Evolutionary conservation across 2,888 invertebrate species (phyloP).

Genomic region (Quadriops clusia): DNA sequence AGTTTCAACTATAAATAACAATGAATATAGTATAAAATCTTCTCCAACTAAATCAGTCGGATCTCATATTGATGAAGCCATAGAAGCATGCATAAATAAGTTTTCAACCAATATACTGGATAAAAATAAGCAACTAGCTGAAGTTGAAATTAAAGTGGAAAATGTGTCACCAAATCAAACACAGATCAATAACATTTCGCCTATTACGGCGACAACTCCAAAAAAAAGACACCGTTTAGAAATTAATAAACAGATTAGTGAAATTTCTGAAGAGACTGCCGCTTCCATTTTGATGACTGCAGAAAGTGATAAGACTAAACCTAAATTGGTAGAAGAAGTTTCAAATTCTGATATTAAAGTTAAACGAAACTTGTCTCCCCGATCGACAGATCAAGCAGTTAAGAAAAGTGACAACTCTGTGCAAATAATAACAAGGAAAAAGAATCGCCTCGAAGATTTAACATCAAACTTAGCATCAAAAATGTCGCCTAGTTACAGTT

Average conservation of each 20-base stretch:
- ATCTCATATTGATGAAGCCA: conserved; percentile 43
- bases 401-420: conserved; percentile 28
- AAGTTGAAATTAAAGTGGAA: conserved; percentile 29
- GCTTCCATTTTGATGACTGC: conserved; percentile 8
- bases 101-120: conserved; percentile 26
- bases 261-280: conserved; percentile 10
- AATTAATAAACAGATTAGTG: conserved; percentile 36
- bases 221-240: conserved; percentile 63
- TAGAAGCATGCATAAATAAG: conserved; percentile 42
- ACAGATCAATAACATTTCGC: conserved; percentile 17
- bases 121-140: conserved; percentile 10
- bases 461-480: conserved; percentile 49
- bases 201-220: conserved; percentile 48
- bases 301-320: conserved; percentile 25
- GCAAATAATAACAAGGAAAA: conserved; percentile 47
- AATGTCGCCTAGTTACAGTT: conserved; percentile 36
- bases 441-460: conserved; percentile 49
- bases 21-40: conserved; percentile 24
- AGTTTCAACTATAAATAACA: conserved; percentile 30
- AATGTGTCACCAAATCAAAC: conserved; percentile 20
- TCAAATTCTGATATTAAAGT: conserved; percentile 33
- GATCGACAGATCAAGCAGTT: conserved; percentile 14
- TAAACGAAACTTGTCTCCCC: conserved; percentile 27
- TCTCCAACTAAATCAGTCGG: conserved; percentile 14
- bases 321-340: conserved; percentile 25